Evolutionary conservation across 2,797 vertebrate species (phyloP).

Genomic region (Liasis olivaceus): DNA sequence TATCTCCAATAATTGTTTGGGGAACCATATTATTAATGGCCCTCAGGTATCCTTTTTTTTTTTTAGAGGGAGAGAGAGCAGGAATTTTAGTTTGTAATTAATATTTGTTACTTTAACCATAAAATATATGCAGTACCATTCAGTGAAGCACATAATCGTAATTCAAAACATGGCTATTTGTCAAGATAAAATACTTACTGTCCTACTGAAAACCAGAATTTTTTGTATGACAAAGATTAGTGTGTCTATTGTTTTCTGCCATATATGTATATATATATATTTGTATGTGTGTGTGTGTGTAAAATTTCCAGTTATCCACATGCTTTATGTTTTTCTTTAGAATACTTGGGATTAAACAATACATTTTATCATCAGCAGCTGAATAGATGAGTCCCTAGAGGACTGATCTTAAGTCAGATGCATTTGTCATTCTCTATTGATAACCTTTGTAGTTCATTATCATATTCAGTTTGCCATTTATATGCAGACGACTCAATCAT

Average conservation of each 20-base stretch:
- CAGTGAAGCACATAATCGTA: slow-evolving; percentile 44
- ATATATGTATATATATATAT: too few relatives aligned
- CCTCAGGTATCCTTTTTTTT: slow-evolving; percentile 43
- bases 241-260: too few relatives aligned
- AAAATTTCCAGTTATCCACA: slow-evolving; percentile 46
- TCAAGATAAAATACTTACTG: slow-evolving; percentile 25
- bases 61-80: slow-evolving; percentile 27
- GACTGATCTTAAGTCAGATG: slow-evolving; percentile 72
- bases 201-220: too few relatives aligned
- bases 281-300: neutral
- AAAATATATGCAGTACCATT: neutral
- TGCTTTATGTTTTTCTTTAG: slow-evolving; percentile 63
- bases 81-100: slow-evolving; percentile 36
- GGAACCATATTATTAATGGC: neutral
- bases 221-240: too few relatives aligned
- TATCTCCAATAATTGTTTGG: slow-evolving; percentile 40
- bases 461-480: slow-evolving; percentile 70
- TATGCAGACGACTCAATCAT: slow-evolving; percentile 76
- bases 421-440: slow-evolving; percentile 74
- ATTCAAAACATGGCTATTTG: slow-evolving; percentile 29
- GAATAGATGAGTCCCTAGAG: slow-evolving; percentile 62
- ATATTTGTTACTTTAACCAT: slow-evolving; percentile 46
- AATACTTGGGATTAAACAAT: slow-evolving; percentile 67
- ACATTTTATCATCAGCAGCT: slow-evolving; percentile 61
- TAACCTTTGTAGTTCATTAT: slow-evolving; percentile 75